phyloP scores from a whole-genome alignment of 2,888 invertebrate genomes.

The Adineta ricciae region DNA sequence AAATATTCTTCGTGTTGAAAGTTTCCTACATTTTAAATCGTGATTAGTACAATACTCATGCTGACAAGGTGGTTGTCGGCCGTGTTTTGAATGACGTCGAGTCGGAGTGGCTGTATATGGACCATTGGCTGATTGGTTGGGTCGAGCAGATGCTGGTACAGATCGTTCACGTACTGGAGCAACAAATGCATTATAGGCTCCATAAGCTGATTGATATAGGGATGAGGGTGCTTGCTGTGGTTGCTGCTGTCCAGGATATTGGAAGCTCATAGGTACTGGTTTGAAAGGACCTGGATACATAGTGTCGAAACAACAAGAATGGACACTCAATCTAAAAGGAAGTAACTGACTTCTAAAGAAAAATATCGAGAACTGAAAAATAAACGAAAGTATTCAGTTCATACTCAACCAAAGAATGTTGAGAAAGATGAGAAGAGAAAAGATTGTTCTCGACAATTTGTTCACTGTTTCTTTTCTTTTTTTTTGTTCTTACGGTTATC shows the following conservation, averaged over 20 bases:
- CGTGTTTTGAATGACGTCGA: neutral
- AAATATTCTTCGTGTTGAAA: neutral
- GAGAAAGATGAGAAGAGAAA: neutral
- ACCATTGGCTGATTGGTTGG: neutral
- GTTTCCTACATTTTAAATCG: neutral
- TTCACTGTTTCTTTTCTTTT: neutral
- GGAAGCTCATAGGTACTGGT: neutral
- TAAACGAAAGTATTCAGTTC: neutral
- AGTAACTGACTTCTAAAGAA: neutral
- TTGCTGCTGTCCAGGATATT: neutral
- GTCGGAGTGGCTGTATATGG: neutral
- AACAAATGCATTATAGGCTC: neutral
- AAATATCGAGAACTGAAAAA: neutral
- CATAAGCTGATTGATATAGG: neutral
- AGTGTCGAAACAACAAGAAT: neutral
- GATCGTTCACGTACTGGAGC: neutral
- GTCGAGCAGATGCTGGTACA: neutral
- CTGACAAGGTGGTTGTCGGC: neutral
- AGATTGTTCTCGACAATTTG: neutral
- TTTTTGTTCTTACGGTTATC: neutral
- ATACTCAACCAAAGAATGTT: neutral
- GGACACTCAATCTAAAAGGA: neutral
- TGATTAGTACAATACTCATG: neutral
- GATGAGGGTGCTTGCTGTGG: neutral
- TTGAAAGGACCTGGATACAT: neutral